phyloP scores from a whole-genome alignment of 2,888 invertebrate genomes.

The Euphydryas editha region DNA sequence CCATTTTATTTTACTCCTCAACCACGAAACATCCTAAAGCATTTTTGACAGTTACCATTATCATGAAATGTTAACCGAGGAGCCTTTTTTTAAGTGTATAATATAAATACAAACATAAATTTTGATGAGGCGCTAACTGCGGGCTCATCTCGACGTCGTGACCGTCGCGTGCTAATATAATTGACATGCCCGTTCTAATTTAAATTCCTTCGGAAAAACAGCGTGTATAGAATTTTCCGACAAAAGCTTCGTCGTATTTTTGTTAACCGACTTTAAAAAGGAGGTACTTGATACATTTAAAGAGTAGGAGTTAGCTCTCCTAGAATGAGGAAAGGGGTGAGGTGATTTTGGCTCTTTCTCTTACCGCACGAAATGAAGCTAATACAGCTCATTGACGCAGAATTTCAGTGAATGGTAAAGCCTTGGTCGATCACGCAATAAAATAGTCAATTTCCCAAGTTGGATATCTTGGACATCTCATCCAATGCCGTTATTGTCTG shows the following conservation, averaged over 20 bases:
- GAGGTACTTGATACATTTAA: too few relatives aligned
- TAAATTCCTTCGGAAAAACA: conserved; percentile 11
- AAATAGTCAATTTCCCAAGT: too few relatives aligned
- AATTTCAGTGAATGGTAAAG: too few relatives aligned
- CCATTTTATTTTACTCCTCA: background rate
- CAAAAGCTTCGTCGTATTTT: background rate
- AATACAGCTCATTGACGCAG: too few relatives aligned
- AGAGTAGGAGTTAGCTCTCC: too few relatives aligned
- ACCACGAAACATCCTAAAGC: background rate
- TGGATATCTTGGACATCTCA: too few relatives aligned
- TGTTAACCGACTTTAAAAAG: background rate
- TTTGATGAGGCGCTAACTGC: conserved; percentile 33
- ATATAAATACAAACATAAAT: background rate
- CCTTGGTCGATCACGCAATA: too few relatives aligned
- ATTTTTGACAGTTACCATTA: background rate
- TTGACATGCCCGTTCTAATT: conserved; percentile 44
- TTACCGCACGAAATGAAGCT: too few relatives aligned
- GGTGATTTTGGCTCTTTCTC: too few relatives aligned
- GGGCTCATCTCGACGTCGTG: conserved; percentile 45
- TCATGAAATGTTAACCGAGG: background rate
- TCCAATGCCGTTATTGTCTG: too few relatives aligned
- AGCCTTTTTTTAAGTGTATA: conserved; percentile 4
- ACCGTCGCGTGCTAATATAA: conserved; percentile 42
- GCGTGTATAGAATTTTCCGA: conserved; percentile 22
- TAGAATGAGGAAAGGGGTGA: too few relatives aligned